Evolutionary conservation across 1,140 invertebrate species (phyloP).

Genomic region (Zaprionus inermis): DNA sequence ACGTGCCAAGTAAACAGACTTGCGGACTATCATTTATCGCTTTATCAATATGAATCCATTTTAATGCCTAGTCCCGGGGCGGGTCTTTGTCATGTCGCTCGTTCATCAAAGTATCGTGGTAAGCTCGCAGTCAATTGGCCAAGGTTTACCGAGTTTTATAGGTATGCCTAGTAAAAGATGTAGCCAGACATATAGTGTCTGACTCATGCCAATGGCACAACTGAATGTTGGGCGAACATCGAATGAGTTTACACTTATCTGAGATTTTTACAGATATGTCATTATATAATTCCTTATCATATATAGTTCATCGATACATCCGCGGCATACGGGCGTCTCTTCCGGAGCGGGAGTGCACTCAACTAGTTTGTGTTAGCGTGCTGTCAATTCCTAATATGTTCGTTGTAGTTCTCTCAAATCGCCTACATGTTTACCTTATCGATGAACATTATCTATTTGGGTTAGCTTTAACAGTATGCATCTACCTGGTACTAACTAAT

Average conservation of each 20-base stretch:
- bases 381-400: slow-evolving; percentile 14
- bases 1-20: slow-evolving; percentile 21
- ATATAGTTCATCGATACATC: slow-evolving; percentile 1
- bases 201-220: slow-evolving; percentile 32
- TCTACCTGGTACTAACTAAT: neutral
- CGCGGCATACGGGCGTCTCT: neutral
- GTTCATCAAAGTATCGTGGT: slow-evolving; percentile 49
- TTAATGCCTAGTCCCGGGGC: slow-evolving; percentile 35
- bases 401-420: slow-evolving; percentile 3
- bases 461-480: slow-evolving; percentile 33
- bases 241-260: slow-evolving; percentile 13
- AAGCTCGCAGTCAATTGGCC: slow-evolving; percentile 27
- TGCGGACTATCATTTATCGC: slow-evolving; percentile 41
- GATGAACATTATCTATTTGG: slow-evolving; percentile 38
- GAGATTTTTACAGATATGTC: neutral
- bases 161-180: neutral
- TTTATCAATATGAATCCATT: slow-evolving; percentile 24
- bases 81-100: slow-evolving; percentile 17
- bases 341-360: neutral
- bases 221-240: neutral
- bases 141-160: slow-evolving; percentile 32
- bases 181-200: neutral
- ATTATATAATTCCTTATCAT: slow-evolving; percentile 5
- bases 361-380: neutral
- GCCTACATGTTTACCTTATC: slow-evolving; percentile 34